Conservation (phyloP, 2,888 invertebrate genomes). For the Tortricodes alternella region DNA sequence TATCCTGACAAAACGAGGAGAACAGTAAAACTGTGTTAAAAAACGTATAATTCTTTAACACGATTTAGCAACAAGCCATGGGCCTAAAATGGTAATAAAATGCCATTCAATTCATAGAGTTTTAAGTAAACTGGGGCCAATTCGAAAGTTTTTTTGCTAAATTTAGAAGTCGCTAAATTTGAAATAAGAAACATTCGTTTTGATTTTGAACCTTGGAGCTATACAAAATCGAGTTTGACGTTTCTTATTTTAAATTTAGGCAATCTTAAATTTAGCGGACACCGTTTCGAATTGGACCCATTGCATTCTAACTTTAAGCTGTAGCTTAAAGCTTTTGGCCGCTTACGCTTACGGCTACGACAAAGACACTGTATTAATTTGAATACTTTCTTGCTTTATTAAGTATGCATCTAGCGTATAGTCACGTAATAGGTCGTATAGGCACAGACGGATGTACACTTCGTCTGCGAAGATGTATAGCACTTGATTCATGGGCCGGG, state of each 20-base stretch:
- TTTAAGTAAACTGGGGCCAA: not conserved
- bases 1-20: slow-evolving; percentile 7
- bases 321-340: slow-evolving; percentile 10
- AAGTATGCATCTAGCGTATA: slow-evolving; percentile 4
- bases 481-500: slow-evolving; percentile 21
- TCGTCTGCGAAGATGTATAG: slow-evolving; percentile 9
- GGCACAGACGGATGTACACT: not conserved
- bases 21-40: not conserved
- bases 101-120: not conserved
- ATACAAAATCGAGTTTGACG: not conserved
- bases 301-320: not conserved
- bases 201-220: too few species aligned
- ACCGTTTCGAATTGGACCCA: too few species aligned
- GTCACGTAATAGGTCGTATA: not conserved
- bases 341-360: not conserved
- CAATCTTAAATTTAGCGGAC: too few species aligned
- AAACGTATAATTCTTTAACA: not conserved
- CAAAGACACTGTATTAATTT: not conserved
- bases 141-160: too few species aligned
- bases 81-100: not conserved
- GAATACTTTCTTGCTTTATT: slow-evolving; percentile 2
- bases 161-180: too few species aligned
- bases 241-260: too few species aligned
- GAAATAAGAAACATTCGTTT: too few species aligned
- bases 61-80: not conserved